Conservation (phyloP, 2,797 vertebrate genomes). For the Pampus argenteus region DNA sequence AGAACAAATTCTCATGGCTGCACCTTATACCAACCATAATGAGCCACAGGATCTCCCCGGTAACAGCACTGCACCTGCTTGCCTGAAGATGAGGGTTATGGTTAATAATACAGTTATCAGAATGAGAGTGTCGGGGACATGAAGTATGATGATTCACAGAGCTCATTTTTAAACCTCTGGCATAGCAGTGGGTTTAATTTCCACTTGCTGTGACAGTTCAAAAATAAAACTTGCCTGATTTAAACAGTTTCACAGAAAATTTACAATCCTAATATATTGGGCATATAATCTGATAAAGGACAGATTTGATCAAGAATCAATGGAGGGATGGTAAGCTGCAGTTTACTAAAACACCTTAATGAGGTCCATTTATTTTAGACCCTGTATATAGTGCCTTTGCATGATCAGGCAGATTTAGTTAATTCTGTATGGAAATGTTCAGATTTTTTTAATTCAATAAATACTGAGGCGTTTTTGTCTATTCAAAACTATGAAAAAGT, state of each 20-base stretch:
- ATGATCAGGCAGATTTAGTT: neutral
- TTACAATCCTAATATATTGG: constrained; percentile 3
- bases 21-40: no score
- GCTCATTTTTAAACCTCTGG: constrained; percentile 5
- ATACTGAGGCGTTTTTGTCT: neutral
- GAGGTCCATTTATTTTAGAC: constrained; percentile 18
- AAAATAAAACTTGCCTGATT: neutral
- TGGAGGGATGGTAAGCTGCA: constrained; percentile 25
- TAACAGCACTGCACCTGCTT: neutral
- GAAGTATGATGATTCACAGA: neutral
- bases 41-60: neutral
- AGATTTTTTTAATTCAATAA: constrained; percentile 8
- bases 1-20: no score
- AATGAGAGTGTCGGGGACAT: neutral
- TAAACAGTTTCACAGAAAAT: neutral
- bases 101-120: neutral
- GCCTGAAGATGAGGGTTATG: neutral
- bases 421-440: neutral
- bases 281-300: constrained; percentile 1
- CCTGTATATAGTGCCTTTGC: neutral
- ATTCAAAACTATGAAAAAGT: constrained; percentile 10
- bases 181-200: neutral
- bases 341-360: constrained; percentile 25
- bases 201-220: neutral
- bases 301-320: constrained; percentile 17